Conservation (phyloP, 2,888 invertebrate species). For the Anaspis maculata region DNA sequence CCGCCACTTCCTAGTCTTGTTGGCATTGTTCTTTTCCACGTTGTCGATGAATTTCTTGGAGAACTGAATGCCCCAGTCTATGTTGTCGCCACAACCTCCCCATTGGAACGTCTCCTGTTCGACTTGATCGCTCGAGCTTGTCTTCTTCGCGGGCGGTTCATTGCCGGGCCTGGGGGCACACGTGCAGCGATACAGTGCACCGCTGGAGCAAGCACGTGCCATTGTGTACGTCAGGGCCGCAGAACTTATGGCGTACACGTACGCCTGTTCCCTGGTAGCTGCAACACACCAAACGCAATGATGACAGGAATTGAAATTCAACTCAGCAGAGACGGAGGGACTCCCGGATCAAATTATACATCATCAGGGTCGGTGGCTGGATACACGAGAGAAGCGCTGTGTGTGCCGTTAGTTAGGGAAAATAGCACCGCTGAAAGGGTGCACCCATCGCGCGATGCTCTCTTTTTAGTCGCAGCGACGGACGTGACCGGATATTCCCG, state of each 20-base stretch:
- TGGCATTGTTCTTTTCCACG: slow-evolving; percentile 47
- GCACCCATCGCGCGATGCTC: too few species aligned
- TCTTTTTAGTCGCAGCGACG: too few species aligned
- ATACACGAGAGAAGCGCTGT: too few species aligned
- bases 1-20: slow-evolving; percentile 38
- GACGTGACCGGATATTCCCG: too few species aligned
- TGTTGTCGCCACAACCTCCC: slow-evolving; percentile 83
- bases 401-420: too few species aligned
- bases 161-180: slow-evolving; percentile 68
- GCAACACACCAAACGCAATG: slow-evolving; percentile 21
- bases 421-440: too few species aligned
- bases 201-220: slow-evolving; percentile 70
- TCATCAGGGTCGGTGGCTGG: too few species aligned
- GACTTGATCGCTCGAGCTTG: too few species aligned
- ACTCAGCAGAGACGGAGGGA: too few species aligned
- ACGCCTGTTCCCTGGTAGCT: slow-evolving; percentile 83
- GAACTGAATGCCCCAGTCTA: slow-evolving; percentile 63
- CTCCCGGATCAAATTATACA: too few species aligned
- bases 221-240: slow-evolving; percentile 71
- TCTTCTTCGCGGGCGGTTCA: too few species aligned
- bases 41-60: slow-evolving; percentile 65
- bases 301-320: too few species aligned
- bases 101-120: slow-evolving; percentile 70
- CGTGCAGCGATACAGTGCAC: slow-evolving; percentile 65
- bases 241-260: slow-evolving; percentile 74